phyloP scores from a whole-genome alignment of 2,113 vertebrate species.

The Gallinago media region DNA sequence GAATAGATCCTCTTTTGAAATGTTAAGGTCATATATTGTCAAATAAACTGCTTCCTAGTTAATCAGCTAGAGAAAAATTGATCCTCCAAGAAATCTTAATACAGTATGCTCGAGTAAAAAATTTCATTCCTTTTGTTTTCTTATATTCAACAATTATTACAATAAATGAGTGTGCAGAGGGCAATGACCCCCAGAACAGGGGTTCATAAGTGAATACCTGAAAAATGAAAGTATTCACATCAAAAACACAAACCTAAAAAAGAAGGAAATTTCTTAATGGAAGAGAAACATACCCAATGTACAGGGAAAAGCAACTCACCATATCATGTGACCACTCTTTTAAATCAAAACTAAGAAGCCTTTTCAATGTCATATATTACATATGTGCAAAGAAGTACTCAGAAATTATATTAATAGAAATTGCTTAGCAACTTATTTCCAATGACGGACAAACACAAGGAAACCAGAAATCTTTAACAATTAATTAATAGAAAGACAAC shows the following conservation, averaged over 20 bases:
- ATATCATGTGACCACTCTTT: not conserved
- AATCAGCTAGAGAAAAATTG: not conserved
- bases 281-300: not conserved
- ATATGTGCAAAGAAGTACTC: not conserved
- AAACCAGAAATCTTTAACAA: not conserved
- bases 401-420: slow-evolving; percentile 1
- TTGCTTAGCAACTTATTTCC: slow-evolving; percentile 12
- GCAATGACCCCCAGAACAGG: not conserved
- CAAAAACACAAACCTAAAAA: not conserved
- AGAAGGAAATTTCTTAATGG: not conserved
- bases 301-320: not conserved
- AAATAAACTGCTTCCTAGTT: not conserved
- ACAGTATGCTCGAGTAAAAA: not conserved
- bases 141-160: not conserved
- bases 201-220: not conserved
- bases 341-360: not conserved
- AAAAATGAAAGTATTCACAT: not conserved
- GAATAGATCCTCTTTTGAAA: not conserved
- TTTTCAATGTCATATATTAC: not conserved
- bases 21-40: not conserved
- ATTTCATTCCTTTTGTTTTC: not conserved
- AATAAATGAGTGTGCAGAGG: not conserved
- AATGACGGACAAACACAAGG: not conserved
- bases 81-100: not conserved
- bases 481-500: slow-evolving; percentile 7